phyloP scores from a whole-genome alignment of 92 coral and sea anemone genomes.

The Heteractis magnifica region DNA sequence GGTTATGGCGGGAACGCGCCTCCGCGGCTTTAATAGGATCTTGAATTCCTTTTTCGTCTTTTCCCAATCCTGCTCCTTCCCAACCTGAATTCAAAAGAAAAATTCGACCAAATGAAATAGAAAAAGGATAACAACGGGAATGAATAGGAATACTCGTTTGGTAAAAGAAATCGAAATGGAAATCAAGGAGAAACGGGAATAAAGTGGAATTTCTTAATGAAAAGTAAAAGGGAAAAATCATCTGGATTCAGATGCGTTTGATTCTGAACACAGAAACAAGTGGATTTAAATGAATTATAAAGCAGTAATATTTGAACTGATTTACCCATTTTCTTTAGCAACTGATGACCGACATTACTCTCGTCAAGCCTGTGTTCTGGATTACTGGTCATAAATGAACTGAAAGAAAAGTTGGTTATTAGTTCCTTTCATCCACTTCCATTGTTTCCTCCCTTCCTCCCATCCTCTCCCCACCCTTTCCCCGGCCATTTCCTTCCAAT shows the following conservation, averaged over 20 bases:
- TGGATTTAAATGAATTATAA: background rate
- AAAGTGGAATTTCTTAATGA: no score
- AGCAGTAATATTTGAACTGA: background rate
- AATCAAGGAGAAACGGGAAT: background rate
- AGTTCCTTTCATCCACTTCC: background rate
- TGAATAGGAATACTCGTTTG: background rate
- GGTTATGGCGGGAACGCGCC: constrained; percentile 84
- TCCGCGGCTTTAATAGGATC: constrained; percentile 94
- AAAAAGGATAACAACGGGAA: background rate
- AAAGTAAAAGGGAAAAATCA: background rate
- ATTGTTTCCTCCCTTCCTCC: no score
- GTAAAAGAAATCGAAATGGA: background rate
- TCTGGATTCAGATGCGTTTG: background rate
- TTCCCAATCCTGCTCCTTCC: constrained; percentile 99
- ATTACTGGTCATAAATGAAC: constrained; percentile 67
- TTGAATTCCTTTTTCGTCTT: constrained; percentile 85
- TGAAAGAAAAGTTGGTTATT: constrained; percentile 8
- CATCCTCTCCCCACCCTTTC: background rate
- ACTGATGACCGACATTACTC: constrained; percentile 90
- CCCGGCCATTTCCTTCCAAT: background rate
- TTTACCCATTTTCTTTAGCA: constrained; percentile 96
- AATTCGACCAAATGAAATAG: background rate
- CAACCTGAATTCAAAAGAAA: constrained; percentile 54
- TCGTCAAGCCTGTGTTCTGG: constrained; percentile 82
- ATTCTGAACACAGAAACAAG: background rate